Base-by-base conservation (phyloP, 2,113 vertebrate species). In the Perca schrenkii region DNA sequence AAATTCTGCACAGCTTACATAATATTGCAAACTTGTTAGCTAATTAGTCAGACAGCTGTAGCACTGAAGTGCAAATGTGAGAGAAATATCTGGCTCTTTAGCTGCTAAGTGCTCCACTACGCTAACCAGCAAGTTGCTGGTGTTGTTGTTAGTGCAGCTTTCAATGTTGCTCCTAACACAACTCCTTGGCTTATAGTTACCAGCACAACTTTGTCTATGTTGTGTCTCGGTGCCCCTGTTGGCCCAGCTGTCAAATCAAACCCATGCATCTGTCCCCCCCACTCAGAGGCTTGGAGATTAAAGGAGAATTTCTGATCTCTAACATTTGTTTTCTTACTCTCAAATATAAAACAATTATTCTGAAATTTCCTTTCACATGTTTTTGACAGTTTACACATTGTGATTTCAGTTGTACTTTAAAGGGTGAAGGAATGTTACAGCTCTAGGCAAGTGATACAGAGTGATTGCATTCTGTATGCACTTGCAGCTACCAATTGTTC, bases 401-500 rank as follows among this genome's bases (percentile, higher is more conserved):
- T 52, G 21, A 22, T 68, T 66, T 67, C 1, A 56, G 21, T 25
- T 64, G 25, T 49, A 40, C 66, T 58, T 15, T 22, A n/a, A 57
- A 64, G 57, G 17, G n/a, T 46, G 50, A 19, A 60, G 63, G 74
- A 60, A n/a, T 66, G 40, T 25, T 57, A 16, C 57, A 72, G 62
- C 67, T 49, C 14, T 28, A 50, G 49, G 56, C 58, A 71, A 52
- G 25, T 36, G 43, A 31, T 74, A 13, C 21, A 58, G 53, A 83
- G 50, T 52, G 61, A 86, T 61, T 65, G 67, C 73, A 67, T 62
- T 78, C 52, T 80, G 34, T 71, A 13, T 52, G 60, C 49, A 46
- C 76, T 78, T 14, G 60, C 75, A 84, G 86, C 79, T 52, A 77
- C 58, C 4, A 16, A 87, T 87, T 85, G 87, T 86, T 88, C 81